These are phyloP conservation scores for Argentina silus DNA, from an alignment of 2,797 vertebrate species.

Conservation along the genomic window DNA sequence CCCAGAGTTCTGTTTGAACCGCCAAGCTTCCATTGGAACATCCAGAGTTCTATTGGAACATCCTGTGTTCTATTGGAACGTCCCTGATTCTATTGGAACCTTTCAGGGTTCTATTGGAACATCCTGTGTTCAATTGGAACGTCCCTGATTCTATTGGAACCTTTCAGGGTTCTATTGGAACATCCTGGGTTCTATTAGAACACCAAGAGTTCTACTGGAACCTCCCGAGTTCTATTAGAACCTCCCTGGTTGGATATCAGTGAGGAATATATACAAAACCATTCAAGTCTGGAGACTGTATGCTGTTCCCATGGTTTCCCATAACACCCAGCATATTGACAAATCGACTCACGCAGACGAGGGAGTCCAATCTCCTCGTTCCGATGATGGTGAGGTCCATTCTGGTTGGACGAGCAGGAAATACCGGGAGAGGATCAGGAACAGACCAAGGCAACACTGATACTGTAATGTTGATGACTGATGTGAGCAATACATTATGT, in stretches of 20 bases:
- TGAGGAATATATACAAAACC: not conserved
- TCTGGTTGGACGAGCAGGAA: not conserved
- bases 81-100: too few species aligned
- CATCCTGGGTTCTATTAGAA: not conserved
- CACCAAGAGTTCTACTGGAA: not conserved
- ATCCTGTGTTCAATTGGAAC: too few species aligned
- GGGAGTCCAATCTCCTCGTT: not conserved
- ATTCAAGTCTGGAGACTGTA: not conserved
- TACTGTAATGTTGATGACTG: conserved; percentile 5
- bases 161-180: too few species aligned
- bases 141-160: too few species aligned
- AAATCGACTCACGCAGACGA: not conserved
- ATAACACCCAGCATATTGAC: not conserved
- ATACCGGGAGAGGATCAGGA: conserved; percentile 28
- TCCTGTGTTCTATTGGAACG: too few species aligned
- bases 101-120: too few species aligned
- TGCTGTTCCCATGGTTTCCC: not conserved
- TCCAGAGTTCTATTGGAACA: too few species aligned
- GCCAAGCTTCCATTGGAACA: too few species aligned
- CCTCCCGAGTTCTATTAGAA: too few species aligned
- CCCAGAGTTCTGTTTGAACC: not conserved
- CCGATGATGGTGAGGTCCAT: too few species aligned
- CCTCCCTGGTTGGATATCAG: not conserved
- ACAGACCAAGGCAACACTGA: conserved; percentile 1
- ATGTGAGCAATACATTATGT: conserved; percentile 31